Conservation (phyloP, 2,113 vertebrate genomes). For the Miniopterus natalensis region DNA sequence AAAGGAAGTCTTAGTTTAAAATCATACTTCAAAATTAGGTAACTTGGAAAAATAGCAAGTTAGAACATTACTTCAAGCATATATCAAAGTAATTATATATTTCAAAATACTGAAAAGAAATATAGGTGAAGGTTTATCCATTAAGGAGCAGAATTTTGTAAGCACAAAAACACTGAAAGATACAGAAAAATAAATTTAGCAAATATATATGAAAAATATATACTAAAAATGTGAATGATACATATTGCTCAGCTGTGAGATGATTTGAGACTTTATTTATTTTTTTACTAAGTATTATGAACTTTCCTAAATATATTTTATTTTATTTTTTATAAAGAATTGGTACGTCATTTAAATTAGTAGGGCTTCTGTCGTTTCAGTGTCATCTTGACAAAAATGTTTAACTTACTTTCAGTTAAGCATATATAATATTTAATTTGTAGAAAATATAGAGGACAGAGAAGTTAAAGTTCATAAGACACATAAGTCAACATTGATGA, state of each 20-base stretch:
- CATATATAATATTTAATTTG: background rate
- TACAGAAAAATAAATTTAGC: background rate
- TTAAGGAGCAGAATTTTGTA: background rate
- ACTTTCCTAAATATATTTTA: background rate
- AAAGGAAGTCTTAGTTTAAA: background rate
- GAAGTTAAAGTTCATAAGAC: background rate
- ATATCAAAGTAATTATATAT: background rate
- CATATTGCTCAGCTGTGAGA: background rate
- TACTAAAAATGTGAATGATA: background rate
- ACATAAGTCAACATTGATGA: background rate
- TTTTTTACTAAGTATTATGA: slow-evolving; percentile 30
- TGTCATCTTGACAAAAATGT: background rate
- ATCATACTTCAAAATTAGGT: background rate
- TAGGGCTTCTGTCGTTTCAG: background rate
- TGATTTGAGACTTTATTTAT: background rate
- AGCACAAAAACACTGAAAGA: background rate
- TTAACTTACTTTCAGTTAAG: background rate
- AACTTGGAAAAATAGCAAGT: background rate
- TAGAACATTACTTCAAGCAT: background rate
- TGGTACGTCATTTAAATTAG: background rate
- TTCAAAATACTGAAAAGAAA: background rate
- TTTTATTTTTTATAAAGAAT: background rate
- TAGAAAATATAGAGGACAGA: background rate
- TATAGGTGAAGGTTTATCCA: background rate
- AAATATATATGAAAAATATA: background rate